Percentiles rank a stretch among this genome's conserved stretches.
phyloP scores from a whole-genome alignment of 2,888 invertebrate genomes.

The Pilophorus perplexus region DNA sequence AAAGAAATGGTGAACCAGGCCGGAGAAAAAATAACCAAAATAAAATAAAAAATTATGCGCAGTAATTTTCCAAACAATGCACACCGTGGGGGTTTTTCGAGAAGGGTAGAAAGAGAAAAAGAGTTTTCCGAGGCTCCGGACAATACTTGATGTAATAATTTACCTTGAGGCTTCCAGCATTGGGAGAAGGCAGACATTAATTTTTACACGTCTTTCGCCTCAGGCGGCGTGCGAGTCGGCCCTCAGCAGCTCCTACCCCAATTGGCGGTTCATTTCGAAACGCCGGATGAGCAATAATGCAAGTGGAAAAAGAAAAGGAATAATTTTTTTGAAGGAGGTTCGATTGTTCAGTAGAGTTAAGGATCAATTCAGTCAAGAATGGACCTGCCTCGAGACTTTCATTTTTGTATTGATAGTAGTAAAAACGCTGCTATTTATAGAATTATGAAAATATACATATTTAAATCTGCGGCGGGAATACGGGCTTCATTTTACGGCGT shows the following conservation, averaged over 20 bases:
- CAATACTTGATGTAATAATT: conserved; percentile 29
- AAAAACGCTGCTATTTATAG: too few species aligned
- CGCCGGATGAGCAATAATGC: too few species aligned
- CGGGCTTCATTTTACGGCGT: too few species aligned
- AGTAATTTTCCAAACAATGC: conserved; percentile 39
- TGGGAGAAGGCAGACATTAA: conserved; percentile 11
- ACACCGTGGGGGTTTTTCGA: not conserved
- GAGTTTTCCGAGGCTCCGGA: not conserved
- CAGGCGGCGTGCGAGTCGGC: conserved; percentile 9
- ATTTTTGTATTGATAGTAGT: too few species aligned
- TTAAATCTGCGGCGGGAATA: too few species aligned
- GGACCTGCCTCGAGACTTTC: too few species aligned
- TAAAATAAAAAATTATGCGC: conserved; percentile 1
- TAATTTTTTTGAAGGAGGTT: too few species aligned
- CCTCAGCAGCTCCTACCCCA: not conserved
- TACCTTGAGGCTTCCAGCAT: conserved; percentile 16
- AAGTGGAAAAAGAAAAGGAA: too few species aligned
- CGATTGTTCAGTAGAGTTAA: too few species aligned
- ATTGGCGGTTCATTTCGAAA: not conserved
- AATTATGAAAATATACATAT: too few species aligned
- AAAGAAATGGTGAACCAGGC: not conserved
- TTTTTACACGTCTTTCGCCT: conserved; percentile 34
- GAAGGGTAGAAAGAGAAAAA: not conserved
- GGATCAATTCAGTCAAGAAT: too few species aligned
- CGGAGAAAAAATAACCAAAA: conserved; percentile 15